Evolutionary conservation across 2,797 vertebrate species (phyloP), one percentile per base, ranked within the genome.

Genomic region (Brachyalestes nurse): DNA sequence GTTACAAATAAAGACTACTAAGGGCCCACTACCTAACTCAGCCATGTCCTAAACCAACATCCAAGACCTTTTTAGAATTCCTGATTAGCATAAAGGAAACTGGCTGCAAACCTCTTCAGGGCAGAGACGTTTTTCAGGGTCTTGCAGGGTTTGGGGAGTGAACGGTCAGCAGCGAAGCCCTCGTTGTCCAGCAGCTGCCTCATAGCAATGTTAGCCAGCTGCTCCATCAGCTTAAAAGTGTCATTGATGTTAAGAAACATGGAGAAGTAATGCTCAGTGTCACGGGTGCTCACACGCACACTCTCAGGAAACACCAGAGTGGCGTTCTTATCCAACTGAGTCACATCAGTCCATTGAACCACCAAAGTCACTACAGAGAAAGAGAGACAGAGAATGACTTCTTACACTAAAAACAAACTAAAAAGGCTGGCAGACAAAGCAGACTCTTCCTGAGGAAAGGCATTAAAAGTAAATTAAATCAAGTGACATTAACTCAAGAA

Each of bases 211-310:
- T 96, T 98, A 85, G 98, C 98, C 51, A 99, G 90, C 89, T 98
- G 98, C 88, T 98, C 98, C 98, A 99, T 99, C 75, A 99, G 94
- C 86, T 96, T 97, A 92, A 98, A 98, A 12, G 98, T 97, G 91
- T 99, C 97, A 0, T 92, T 93, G 86, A 99, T 96, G 91, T 97
- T 98, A 75, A 99, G 96, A 90, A 99, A 99, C 97, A 99, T 96
- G 84, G 98, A 99, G 92, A 99, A 98, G 92, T 95, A 97, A 81
- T 97, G 95, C 69, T 98, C 95, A 0, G 88, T 95, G 91, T 95
- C 91, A 0, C 97, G 95, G 0, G 97, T 99, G 89, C 92, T 96
- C 79, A 99, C 97, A 0, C 96, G 95, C 72, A 99, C 93, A 74
- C 97, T 97, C 90, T 99, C 98, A 0, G 98, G 97, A 80, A 99